These are phyloP conservation scores for Folsomia manolachei DNA, from an alignment of 2,888 invertebrate genomes.

Conservation along the genomic window DNA sequence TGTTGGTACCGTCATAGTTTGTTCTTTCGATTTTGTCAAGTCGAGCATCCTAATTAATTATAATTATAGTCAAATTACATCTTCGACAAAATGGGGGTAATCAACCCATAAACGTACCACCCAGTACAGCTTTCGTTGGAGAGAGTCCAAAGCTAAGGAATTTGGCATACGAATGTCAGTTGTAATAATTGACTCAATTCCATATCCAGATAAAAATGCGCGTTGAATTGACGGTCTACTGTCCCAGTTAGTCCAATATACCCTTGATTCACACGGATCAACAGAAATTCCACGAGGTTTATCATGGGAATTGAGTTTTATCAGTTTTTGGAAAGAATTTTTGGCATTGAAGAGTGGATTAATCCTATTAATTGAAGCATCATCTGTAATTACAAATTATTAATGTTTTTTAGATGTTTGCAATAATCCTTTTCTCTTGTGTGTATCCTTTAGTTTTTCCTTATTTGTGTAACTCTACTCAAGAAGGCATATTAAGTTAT, in stretches of 20 bases:
- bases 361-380: conserved; percentile 68
- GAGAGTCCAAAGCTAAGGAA: conserved; percentile 74
- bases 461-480: no score
- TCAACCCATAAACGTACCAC: conserved; percentile 55
- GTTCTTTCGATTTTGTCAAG: conserved; percentile 79
- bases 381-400: no score
- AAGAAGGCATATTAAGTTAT: neutral
- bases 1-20: conserved; percentile 73
- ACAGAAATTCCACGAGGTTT: conserved; percentile 70
- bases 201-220: conserved; percentile 67
- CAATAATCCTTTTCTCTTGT: no score
- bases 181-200: conserved; percentile 68
- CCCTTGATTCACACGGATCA: conserved; percentile 67
- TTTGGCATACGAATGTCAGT: conserved; percentile 83
- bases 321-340: conserved; percentile 61
- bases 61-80: neutral
- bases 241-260: conserved; percentile 48
- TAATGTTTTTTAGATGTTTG: no score
- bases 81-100: no score
- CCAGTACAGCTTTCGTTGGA: conserved; percentile 75
- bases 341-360: conserved; percentile 56
- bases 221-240: conserved; percentile 76
- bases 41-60: conserved; percentile 63
- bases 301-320: conserved; percentile 66
- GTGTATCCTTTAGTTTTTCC: no score